Percentiles rank a stretch among this genome's conserved stretches.
Conservation (phyloP, 2,113 vertebrate genomes). For the Physeter macrocephalus region DNA sequence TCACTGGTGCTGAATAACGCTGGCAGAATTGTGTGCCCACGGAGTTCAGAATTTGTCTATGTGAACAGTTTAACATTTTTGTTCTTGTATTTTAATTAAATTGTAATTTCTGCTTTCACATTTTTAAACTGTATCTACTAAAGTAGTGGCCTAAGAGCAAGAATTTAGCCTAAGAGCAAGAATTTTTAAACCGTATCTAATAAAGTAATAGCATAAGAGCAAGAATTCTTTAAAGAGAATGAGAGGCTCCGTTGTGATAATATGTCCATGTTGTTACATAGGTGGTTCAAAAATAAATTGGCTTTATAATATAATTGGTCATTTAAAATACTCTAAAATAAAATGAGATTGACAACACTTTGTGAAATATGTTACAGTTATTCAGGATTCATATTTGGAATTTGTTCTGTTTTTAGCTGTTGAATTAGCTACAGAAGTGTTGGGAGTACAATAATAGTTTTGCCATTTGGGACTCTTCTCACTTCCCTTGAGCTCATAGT, state of each 20-base stretch:
- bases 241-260: background rate
- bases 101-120: background rate
- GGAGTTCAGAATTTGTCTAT: background rate
- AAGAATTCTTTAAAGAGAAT: constrained; percentile 15
- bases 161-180: background rate
- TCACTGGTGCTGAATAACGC: constrained; percentile 6
- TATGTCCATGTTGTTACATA: background rate
- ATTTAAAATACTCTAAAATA: background rate
- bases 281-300: background rate
- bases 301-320: background rate
- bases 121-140: background rate
- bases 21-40: background rate
- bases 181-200: background rate
- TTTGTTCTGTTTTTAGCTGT: background rate
- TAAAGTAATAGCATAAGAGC: background rate
- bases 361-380: background rate
- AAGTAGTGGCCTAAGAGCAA: background rate
- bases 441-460: background rate
- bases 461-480: background rate
- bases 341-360: background rate
- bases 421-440: background rate
- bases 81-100: background rate
- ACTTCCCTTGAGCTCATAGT: background rate
- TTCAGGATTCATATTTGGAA: background rate
- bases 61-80: background rate